Conservation (phyloP, 35 echinoderm and acorn worm species). For the Apostichopus californicus region DNA sequence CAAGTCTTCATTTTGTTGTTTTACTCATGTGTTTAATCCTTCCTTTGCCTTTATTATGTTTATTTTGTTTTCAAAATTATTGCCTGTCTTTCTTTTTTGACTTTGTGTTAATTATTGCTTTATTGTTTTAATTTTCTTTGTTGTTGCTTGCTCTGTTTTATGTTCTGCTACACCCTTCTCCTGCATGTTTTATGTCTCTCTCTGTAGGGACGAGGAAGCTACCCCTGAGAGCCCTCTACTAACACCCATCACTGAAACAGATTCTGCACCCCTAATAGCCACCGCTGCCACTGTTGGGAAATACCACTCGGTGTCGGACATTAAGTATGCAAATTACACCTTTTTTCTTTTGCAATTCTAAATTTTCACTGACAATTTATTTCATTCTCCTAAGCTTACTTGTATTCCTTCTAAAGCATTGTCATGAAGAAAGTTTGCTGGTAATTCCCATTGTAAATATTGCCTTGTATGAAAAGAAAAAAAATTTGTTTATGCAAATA, state of each 20-base stretch:
- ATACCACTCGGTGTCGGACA: slow-evolving; percentile 19
- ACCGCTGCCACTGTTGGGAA: background rate
- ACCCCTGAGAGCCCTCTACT: slow-evolving; percentile 1
- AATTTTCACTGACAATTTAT: background rate
- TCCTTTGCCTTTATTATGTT: background rate
- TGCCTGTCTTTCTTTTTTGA: background rate
- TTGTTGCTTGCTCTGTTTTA: background rate
- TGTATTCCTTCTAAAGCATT: too few relatives aligned
- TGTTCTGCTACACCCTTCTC: background rate
- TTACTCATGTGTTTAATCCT: background rate
- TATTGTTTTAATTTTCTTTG: background rate
- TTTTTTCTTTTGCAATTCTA: background rate
- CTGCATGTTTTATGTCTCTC: background rate
- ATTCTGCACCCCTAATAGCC: background rate
- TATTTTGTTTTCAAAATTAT: background rate
- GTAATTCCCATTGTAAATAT: too few relatives aligned
- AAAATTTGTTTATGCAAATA: too few relatives aligned
- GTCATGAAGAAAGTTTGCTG: too few relatives aligned
- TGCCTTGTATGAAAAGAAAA: too few relatives aligned
- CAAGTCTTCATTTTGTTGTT: too few relatives aligned
- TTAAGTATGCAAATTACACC: background rate
- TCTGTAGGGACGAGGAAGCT: background rate
- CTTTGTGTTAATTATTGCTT: background rate
- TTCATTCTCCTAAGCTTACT: too few relatives aligned
- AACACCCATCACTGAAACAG: background rate